Evolutionary conservation across 2,113 vertebrate genomes (phyloP).

Genomic region (Tragelaphus imberbis): DNA sequence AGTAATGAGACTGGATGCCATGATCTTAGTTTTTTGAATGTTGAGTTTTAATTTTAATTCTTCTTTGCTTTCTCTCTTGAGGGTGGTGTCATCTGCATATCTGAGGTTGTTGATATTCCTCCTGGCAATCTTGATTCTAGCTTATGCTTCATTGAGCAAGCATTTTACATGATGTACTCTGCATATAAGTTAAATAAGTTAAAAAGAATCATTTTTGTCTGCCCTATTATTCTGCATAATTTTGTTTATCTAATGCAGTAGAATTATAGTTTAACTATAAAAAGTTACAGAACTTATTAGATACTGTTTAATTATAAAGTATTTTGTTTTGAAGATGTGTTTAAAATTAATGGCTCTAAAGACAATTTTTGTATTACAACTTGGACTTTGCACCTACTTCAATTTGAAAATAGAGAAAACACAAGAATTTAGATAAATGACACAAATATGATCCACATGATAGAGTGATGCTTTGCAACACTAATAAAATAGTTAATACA

Average conservation of each 20-base stretch:
- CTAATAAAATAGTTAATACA: not conserved
- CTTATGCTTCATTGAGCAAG: not conserved
- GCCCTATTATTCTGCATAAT: not conserved
- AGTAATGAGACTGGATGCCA: not conserved
- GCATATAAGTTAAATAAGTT: not conserved
- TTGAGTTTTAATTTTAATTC: not conserved
- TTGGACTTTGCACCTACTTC: not conserved
- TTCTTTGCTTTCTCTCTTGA: not conserved
- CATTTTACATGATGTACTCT: not conserved
- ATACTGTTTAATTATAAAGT: not conserved
- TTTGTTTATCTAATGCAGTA: not conserved
- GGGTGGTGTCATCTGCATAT: not conserved
- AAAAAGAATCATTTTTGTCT: conserved; percentile 6
- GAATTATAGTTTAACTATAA: not conserved
- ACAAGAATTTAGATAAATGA: not conserved
- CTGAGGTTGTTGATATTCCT: not conserved
- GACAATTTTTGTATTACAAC: not conserved
- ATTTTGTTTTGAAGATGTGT: not conserved
- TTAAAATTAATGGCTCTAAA: not conserved
- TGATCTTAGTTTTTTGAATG: not conserved
- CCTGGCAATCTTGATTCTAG: not conserved
- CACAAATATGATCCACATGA: not conserved
- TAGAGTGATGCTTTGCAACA: not conserved
- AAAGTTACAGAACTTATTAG: not conserved
- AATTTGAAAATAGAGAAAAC: not conserved